Base-by-base conservation (phyloP, 2,888 invertebrate genomes). In the Sphaerophoria taeniata region DNA sequence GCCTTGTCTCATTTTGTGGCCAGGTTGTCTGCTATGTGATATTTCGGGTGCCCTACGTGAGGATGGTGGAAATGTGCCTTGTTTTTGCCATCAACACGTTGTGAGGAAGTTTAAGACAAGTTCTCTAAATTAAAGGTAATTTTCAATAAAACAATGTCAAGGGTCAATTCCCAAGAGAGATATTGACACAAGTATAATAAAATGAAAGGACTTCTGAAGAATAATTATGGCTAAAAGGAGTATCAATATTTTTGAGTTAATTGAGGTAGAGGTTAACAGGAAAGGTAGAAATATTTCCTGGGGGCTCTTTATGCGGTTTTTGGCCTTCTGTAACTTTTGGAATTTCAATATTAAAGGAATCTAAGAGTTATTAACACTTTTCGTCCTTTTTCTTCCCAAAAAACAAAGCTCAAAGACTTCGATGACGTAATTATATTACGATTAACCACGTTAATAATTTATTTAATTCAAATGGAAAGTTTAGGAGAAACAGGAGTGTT, bases 131-230 rank as follows among this genome's bases (percentile, higher is more conserved):
- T 67, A 67, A 67, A 31, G 24, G 67, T 53, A 53, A 53, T 53
- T 67, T 67, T 67, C 67, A 53, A 67, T 67, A 53, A 67, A 36
- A 47, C 34, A 65, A 67, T 39, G 39, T 51, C 36, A n/a, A 67
- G 67, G 67, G 67, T 67, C 67, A 67, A 53, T 36, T 63, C 47
- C 63, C 63, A 45, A 31, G 6, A 33, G 4, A 5, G 6, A 63
- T 31, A 11, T 49, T 47, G 6, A 4, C 14, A 16, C 16, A 11
- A 14, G 16, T 24, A 12, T 60, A 24, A 60, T 65, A 49, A 49
- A 49, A 65, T 65, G 49, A 60, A 60, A 39, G 39, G 31, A 36
- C 7, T 12, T 60, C 31, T 60, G 36, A 60, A 24, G 24, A 60
- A 53, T 43, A 72, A 36, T 33, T 36, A 65, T 16, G 12, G 34